Evolutionary conservation across 2,113 vertebrate genomes (phyloP).

Genomic region (Eurystomus gularis): DNA sequence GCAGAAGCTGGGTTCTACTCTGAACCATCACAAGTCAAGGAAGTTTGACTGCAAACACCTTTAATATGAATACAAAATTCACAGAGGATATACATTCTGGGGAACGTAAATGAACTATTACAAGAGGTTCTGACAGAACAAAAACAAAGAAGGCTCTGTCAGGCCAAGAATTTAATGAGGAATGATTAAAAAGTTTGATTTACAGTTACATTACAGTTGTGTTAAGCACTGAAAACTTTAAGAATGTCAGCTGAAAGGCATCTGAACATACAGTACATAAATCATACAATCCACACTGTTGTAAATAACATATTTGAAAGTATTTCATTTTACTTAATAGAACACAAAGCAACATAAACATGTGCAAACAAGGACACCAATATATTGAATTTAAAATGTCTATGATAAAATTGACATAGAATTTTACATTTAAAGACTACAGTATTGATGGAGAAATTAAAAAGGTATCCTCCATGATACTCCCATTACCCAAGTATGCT

Average conservation of each 20-base stretch:
- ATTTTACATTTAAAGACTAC: conserved; percentile 55
- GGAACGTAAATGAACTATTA: conserved; percentile 65
- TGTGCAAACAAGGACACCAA: conserved; percentile 59
- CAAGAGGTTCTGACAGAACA: conserved; percentile 71
- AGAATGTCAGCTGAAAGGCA: conserved; percentile 70
- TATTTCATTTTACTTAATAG: conserved; percentile 72
- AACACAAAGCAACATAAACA: conserved; percentile 68
- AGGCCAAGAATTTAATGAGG: conserved; percentile 71
- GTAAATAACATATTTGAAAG: conserved; percentile 70
- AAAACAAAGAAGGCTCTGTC: conserved; percentile 69
- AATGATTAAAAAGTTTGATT: conserved; percentile 78
- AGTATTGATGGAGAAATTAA: conserved; percentile 32
- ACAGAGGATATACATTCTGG: conserved; percentile 69
- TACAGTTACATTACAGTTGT: conserved; percentile 71
- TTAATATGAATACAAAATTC: conserved; percentile 79
- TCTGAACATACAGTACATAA: conserved; percentile 76
- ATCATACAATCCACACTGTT: conserved; percentile 72
- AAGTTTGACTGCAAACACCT: conserved; percentile 69
- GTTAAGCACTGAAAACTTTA: conserved; percentile 75
- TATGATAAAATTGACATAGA: conserved; percentile 63
- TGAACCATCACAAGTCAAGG: conserved; percentile 50
- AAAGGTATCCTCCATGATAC: not conserved
- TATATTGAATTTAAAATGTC: conserved; percentile 68
- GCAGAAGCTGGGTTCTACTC: not conserved
- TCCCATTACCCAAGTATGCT: not conserved